Evolutionary conservation across 2,888 invertebrate genomes (phyloP).

Genomic region (Polyommatus iphigenia): DNA sequence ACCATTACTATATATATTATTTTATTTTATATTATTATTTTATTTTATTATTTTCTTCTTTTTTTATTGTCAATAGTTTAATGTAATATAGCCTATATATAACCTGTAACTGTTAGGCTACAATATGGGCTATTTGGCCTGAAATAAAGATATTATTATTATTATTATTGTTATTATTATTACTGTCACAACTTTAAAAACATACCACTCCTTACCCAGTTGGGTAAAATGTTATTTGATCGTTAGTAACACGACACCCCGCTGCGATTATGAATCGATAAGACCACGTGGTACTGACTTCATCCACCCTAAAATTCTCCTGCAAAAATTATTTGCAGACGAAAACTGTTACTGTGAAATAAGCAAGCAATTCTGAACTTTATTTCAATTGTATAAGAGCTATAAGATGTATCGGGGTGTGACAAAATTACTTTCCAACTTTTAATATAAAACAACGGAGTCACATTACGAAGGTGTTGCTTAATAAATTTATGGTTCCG

Average conservation of each 20-base stretch:
- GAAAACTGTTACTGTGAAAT: conserved; percentile 16
- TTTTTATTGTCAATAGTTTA: too few species aligned
- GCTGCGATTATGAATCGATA: conserved; percentile 69
- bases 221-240: conserved; percentile 30
- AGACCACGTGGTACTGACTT: conserved; percentile 55
- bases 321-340: conserved; percentile 39
- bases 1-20: too few species aligned
- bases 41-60: too few species aligned
- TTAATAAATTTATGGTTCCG: conserved; percentile 66
- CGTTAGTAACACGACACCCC: conserved; percentile 60
- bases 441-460: conserved; percentile 66
- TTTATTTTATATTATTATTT: too few species aligned
- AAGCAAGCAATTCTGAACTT: conserved; percentile 39
- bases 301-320: conserved; percentile 51
- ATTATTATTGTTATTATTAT: too few species aligned
- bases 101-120: too few species aligned
- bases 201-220: too few species aligned
- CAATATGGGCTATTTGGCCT: too few species aligned
- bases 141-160: too few species aligned
- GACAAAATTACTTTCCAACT: conserved; percentile 53
- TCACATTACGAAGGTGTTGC: conserved; percentile 58
- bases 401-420: neutral
- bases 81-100: too few species aligned
- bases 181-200: too few species aligned
- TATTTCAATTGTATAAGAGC: conserved; percentile 32